These are phyloP conservation scores for Cyprinodon tularosa DNA, from an alignment of 2,113 vertebrate species.

Conservation along the genomic window DNA sequence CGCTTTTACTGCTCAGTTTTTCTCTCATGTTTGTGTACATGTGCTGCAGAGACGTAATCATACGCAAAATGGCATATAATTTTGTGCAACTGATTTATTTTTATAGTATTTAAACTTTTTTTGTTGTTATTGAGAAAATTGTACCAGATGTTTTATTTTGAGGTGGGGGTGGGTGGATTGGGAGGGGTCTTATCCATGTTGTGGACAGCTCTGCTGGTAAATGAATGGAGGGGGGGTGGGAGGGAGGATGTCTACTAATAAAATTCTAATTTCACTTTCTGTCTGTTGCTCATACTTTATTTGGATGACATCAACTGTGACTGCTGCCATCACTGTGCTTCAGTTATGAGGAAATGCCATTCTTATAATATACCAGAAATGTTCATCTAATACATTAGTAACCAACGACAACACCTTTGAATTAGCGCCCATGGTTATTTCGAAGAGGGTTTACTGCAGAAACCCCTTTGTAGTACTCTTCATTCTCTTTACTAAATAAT, in stretches of 20 bases:
- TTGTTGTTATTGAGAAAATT: slow-evolving; percentile 60
- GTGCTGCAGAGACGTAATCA: slow-evolving; percentile 66
- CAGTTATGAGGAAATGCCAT: background rate
- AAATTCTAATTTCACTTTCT: slow-evolving; percentile 69
- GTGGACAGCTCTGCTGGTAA: slow-evolving; percentile 53
- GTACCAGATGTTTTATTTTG: slow-evolving; percentile 69
- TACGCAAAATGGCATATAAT: slow-evolving; percentile 60
- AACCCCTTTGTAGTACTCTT: too few relatives aligned
- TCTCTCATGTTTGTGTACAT: slow-evolving; percentile 47
- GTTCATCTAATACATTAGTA: background rate
- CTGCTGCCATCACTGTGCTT: background rate
- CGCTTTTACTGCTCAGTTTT: slow-evolving; percentile 33
- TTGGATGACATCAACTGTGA: background rate
- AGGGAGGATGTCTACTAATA: slow-evolving; percentile 72
- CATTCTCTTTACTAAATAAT: too few relatives aligned
- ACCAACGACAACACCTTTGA: too few relatives aligned
- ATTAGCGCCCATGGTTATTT: too few relatives aligned
- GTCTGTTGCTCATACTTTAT: slow-evolving; percentile 24
- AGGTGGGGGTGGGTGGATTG: slow-evolving; percentile 42
- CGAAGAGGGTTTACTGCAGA: too few relatives aligned
- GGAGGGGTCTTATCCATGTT: slow-evolving; percentile 45
- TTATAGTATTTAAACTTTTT: slow-evolving; percentile 78
- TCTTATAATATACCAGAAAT: background rate
- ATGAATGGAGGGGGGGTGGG: slow-evolving; percentile 25
- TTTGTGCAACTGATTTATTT: slow-evolving; percentile 81